Percentiles rank a stretch among this genome's conserved stretches.
These are phyloP conservation scores for Actinopyga echinites DNA, from an alignment of 53 echinoderm and acorn worm genomes.

Conservation along the genomic window DNA sequence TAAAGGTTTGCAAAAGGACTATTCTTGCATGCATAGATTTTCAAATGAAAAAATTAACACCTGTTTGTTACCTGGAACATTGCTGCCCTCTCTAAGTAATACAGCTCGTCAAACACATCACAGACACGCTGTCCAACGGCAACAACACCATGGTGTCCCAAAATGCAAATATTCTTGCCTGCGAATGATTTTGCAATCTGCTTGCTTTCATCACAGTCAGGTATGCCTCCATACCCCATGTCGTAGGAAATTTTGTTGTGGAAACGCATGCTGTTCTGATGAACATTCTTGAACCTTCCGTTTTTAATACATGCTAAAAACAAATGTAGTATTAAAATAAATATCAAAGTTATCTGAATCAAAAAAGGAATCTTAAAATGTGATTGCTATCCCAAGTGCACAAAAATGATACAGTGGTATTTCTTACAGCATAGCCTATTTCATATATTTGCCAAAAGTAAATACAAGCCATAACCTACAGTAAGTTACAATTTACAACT, in stretches of 20 bases:
- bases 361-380: too few species aligned
- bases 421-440: too few species aligned
- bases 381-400: too few species aligned
- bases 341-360: too few species aligned
- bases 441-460: too few species aligned
- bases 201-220: constrained; percentile 63
- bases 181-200: constrained; percentile 58
- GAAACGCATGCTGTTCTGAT: constrained; percentile 72
- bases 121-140: constrained; percentile 58
- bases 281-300: constrained; percentile 55
- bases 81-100: constrained; percentile 84
- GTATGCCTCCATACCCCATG: constrained; percentile 59
- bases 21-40: too few species aligned
- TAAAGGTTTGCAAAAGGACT: too few species aligned
- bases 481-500: too few species aligned
- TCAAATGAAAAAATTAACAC: too few species aligned
- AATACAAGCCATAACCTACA: too few species aligned
- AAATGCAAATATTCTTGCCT: constrained; percentile 66
- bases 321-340: background rate
- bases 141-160: constrained; percentile 88
- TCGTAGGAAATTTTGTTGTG: constrained; percentile 82
- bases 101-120: constrained; percentile 70
- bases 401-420: too few species aligned
- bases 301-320: constrained; percentile 65
- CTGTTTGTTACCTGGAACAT: constrained; percentile 68